Conservation (phyloP, 2,113 vertebrate species). For the Cygnus buccinator region DNA sequence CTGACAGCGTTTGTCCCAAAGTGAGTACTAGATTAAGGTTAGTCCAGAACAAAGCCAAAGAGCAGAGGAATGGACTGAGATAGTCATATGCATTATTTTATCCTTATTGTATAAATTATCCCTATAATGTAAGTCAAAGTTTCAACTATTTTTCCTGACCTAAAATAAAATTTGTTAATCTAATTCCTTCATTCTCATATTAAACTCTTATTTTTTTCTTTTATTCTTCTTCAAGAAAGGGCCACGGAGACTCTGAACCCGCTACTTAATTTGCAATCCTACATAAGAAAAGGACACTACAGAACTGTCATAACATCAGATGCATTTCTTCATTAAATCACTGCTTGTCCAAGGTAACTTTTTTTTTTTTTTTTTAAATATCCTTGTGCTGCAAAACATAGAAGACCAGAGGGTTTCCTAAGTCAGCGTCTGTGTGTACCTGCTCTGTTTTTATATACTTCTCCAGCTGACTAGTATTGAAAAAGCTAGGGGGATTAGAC, state of each 20-base stretch:
- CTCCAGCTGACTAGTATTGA: not conserved
- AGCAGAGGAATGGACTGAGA: not conserved
- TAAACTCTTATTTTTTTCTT: not conserved
- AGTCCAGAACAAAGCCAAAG: not conserved
- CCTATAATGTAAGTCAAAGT: not conserved
- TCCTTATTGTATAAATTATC: not conserved
- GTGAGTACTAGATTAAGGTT: not conserved
- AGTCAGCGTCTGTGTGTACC: fast-evolving
- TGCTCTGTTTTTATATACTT: not conserved
- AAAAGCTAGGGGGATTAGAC: too few species aligned
- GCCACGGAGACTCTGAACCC: not conserved
- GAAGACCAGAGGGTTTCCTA: not conserved
- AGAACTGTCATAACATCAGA: not conserved
- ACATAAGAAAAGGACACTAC: not conserved
- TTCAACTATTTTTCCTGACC: not conserved
- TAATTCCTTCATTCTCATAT: not conserved
- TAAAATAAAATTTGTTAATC: not conserved
- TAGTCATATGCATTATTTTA: not conserved
- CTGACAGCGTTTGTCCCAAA: not conserved
- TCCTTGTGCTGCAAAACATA: fast-evolving
- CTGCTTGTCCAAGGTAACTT: not conserved
- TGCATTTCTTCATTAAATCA: not conserved
- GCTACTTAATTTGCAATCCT: not conserved
- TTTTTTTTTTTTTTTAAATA: too few species aligned
- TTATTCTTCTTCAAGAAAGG: not conserved